Evolutionary conservation across 2,888 invertebrate species (phyloP), one percentile per base, ranked within the genome.

Genomic region (Fragum sueziense): DNA sequence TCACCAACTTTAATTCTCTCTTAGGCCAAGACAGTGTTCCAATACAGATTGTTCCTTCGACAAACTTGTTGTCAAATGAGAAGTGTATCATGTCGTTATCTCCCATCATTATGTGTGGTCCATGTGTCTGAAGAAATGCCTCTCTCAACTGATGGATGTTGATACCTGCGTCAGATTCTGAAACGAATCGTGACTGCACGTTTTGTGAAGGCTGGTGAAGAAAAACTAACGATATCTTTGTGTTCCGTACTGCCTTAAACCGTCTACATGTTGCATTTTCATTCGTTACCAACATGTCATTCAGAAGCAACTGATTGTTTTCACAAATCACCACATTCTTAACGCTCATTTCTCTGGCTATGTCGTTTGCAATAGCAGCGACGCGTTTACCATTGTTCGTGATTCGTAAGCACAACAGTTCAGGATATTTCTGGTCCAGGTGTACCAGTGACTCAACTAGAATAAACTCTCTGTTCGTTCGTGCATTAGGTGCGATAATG

Each of bases 41-140:
- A 20, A 80, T 47, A 41, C 79, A 80, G 25, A 54, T 22, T 27
- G 54, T 51, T 22, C 70, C 69, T 29, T 70, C 59, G 4, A 80
- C 37, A 22, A 76, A 29, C n/a, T 25, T 25, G 27, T 62, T 62
- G 57, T 76, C 47, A 54, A 73, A 70, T n/a, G 69, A 69, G 51
- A 80, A 69, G 47, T 80, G 79, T 14, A 80, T 20, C 14, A 37
- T 33, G n/a, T 67, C 27, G 22, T 65, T 34, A 67, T 72, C 65
- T 14, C n/a, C 6, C 17, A 54, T 52, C 22, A 47, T 65, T 22
- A 57, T 75, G 47, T 54, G 73, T 47, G 41, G 70, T 54, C 17
- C 54, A 47, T 72, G 61, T 11, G 72, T 17, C 33, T 14, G n/a
- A 33, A 37, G 59, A 31, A 75, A 69, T 27, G 34, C 57, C 20